Base-by-base conservation (phyloP, 2,113 vertebrate species). In the Mola mola region DNA sequence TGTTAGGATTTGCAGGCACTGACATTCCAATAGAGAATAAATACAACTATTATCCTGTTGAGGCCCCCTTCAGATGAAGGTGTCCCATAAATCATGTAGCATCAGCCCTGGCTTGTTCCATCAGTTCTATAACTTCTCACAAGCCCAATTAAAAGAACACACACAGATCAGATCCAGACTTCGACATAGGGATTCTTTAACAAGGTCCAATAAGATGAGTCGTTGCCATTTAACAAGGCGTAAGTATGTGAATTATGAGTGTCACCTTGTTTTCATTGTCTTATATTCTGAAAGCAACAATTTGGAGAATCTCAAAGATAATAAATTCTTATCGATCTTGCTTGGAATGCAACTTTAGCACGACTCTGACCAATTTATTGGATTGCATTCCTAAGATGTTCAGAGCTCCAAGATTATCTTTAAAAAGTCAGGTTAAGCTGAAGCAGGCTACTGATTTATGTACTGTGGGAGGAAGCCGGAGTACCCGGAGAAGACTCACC, bases 161-260 rank as follows among this genome's bases (percentile, higher is more conserved):
- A 83, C 76, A 75, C 51, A 41, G 82, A 73, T 72, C 64, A 77
- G 72, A 76, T 65, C 59, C 31, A 57, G 71, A 70, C 66, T 87
- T 86, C 74, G 62, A 75, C 41, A 36, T 31, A 44, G 88, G 66
- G 86, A 90, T n/a, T 89, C 80, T 88, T 90, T 67, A 88, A 78
- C 70, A 78, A 71, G 73, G 58, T 79, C 50, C 60, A 84, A 75
- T 70, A 74, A 85, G 82, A 83, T 85, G 73, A 84, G 69, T 73
- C n/a, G 31, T 26, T 78, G 51, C 80, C 75, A 73, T 90, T 86
- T 68, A 87, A 88, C 67, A 82, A 82, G 78, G 75, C 87, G 82
- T 81, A 63, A 63, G 72, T 84, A 86, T 64, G 83, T 83, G 78
- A 85, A 83, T 81, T 74, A 86, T 79, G 53, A 51, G 46, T 69